Evolutionary conservation across 2,797 vertebrate species (phyloP).

Genomic region (Crocidura indochinensis): DNA sequence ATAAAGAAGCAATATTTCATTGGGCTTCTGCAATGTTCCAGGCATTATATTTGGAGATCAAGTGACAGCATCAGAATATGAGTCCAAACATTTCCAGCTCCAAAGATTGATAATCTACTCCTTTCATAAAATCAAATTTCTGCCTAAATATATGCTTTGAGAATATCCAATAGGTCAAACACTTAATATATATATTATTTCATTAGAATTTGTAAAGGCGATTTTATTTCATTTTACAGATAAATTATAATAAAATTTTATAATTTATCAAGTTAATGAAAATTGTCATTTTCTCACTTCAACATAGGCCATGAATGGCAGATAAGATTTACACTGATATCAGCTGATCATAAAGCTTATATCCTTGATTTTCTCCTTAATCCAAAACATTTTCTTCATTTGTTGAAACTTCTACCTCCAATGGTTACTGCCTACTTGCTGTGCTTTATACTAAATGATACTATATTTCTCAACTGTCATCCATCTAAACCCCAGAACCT

Average conservation of each 20-base stretch:
- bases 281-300: slow-evolving; percentile 39
- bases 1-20: background rate
- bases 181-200: background rate
- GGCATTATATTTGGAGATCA: background rate
- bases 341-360: background rate
- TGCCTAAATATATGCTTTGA: slow-evolving; percentile 6
- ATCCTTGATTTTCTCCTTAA: background rate
- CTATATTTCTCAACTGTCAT: slow-evolving; percentile 9
- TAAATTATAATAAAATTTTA: background rate
- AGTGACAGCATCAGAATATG: background rate
- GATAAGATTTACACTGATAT: background rate
- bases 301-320: background rate
- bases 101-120: background rate
- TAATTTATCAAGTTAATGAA: background rate
- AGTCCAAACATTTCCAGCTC: background rate
- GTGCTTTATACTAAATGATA: slow-evolving; percentile 31
- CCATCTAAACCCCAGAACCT: slow-evolving; percentile 36
- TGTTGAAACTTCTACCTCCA: slow-evolving; percentile 24
- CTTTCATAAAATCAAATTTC: background rate
- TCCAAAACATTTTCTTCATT: background rate
- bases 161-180: background rate
- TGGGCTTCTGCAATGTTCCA: background rate
- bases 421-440: slow-evolving; percentile 1
- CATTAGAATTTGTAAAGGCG: background rate
- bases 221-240: background rate